Evolutionary conservation across 2,888 invertebrate genomes (phyloP), one percentile per base, ranked within the genome.

Genomic region (Brachylomia viminalis): DNA sequence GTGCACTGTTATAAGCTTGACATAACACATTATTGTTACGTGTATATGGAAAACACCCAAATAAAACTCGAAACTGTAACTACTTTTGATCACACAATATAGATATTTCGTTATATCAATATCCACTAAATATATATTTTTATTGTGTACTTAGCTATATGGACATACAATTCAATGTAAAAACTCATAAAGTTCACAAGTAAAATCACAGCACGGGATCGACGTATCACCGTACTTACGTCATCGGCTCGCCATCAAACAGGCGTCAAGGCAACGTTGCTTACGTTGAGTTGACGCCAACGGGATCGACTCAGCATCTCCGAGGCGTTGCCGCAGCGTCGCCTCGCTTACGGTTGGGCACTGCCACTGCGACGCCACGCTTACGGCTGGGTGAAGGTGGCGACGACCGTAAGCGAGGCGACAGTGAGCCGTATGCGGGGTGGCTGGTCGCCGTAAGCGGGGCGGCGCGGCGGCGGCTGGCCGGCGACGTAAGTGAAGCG

Each of bases 1-100:
- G 58, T 79, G 66, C 72, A 75, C 72, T 54, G 72, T 79, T 75
- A 56, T 71, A 72, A 75, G 72, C 75, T 82, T 72, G 73, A 67
- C 75, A 54, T 49, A 64, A 75, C 52, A 82, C 58, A 70, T 75
- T 72, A 75, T 75, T 67, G 38, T 59, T 56, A 61, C 4, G 20
- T 23, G 10, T 61, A 15, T 62, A 45, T 4, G 42, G 33, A 33
- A 54, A 62, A 62, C 17, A 23, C 6, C 23, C 27, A 20, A 75
- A 65, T 52, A 13, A 62, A 54, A 72, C 30, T 45, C 17, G n/a
- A 45, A 20, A 23, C 30, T n/a, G 11, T 30, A 8, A 17, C 11
- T 47, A 23, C 15, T 61, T 61, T 42, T 30, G 33, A n/a, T 23
- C 13, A 42, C 23, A 13, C 5, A 15, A 13, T 67, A 10, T 5